These are phyloP conservation scores for Rhynchonycteris naso DNA, from an alignment of 2,797 vertebrate genomes.

Conservation along the genomic window DNA sequence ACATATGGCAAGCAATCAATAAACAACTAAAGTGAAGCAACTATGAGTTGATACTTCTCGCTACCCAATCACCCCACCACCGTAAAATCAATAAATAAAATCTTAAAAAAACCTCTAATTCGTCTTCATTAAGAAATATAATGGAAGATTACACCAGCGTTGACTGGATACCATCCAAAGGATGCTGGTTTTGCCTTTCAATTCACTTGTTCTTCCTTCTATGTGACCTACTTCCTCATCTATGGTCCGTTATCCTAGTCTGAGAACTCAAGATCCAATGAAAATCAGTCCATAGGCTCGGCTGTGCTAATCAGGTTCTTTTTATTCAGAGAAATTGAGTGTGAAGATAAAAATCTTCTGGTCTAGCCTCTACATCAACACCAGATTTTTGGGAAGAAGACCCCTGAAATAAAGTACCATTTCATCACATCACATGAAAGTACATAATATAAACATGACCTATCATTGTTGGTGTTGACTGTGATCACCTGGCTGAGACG, in stretches of 20 bases:
- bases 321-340: neutral
- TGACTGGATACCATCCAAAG: neutral
- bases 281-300: neutral
- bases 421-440: neutral
- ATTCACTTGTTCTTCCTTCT: neutral
- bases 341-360: neutral
- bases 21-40: no score
- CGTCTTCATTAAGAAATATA: neutral
- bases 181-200: neutral
- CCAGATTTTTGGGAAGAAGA: neutral
- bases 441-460: neutral
- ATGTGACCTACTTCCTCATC: neutral
- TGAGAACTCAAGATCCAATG: neutral
- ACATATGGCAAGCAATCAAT: no score
- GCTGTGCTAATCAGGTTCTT: neutral
- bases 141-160: neutral
- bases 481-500: neutral
- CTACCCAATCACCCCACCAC: no score
- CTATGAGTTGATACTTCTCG: no score
- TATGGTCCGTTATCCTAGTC: neutral
- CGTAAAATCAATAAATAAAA: no score
- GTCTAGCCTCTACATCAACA: neutral
- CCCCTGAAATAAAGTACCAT: neutral
- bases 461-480: neutral
- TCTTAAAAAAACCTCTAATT: neutral